Conservation (phyloP, 2,113 vertebrate genomes). For the Opisthocomus hoazin region DNA sequence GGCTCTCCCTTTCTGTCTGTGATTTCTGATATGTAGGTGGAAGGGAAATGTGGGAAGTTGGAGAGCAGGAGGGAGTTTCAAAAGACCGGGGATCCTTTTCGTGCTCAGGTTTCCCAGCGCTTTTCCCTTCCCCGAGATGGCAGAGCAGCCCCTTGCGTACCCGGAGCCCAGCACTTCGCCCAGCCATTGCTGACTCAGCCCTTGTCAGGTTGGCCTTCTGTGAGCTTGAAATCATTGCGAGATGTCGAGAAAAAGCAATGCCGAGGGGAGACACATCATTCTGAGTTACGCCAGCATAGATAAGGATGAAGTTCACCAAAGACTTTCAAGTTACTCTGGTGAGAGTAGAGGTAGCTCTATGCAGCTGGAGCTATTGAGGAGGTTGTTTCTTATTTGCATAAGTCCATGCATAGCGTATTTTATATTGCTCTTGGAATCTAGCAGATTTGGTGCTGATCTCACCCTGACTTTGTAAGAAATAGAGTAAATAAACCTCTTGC, state of each 20-base stretch:
- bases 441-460: not conserved
- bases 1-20: not conserved
- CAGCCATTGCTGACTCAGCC: not conserved
- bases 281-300: fast-evolving
- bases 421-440: not conserved
- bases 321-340: not conserved
- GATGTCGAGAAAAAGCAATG: not conserved
- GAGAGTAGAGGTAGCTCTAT: not conserved
- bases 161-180: not conserved
- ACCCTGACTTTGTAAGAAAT: not conserved
- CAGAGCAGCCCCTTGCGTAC: not conserved
- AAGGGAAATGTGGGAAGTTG: not conserved
- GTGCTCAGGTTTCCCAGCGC: not conserved
- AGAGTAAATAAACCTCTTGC: not conserved
- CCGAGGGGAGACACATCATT: fast-evolving
- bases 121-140: not conserved
- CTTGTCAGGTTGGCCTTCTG: fast-evolving
- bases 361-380: not conserved
- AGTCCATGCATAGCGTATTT: not conserved
- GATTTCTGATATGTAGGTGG: not conserved
- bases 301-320: not conserved
- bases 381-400: not conserved
- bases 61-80: not conserved
- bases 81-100: not conserved
- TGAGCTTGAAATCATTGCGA: not conserved